Evolutionary conservation across 2,888 invertebrate species (phyloP), one percentile per base, ranked within the genome.

Genomic region (Cacoxenus indagator): DNA sequence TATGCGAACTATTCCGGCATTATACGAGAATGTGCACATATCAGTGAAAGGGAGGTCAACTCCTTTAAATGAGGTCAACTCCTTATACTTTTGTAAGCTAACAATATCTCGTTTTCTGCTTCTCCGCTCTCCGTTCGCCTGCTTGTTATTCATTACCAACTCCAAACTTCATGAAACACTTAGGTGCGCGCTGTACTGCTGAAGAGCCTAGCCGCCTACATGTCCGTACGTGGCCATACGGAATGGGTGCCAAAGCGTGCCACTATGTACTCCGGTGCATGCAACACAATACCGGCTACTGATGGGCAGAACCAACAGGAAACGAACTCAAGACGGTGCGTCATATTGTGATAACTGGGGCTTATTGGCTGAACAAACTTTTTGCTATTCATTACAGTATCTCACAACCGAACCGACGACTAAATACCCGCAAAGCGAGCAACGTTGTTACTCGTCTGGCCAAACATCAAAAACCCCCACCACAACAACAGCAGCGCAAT

Each of bases 131-230:
- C 37, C 19, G 19, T 19, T 9, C 19, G 48, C 6, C n/a, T 46
- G 48, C n/a, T 46, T 19, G n/a, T 1, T 19, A 19, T 46, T 11
- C 51, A 19, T 17, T 1, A 19, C 24, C 1, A 31, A 31, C 2
- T 8, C 17, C 27, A 59, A 11, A 1, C n/a, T 14, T 46, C 2
- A 4, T 31, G 9, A 31, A 8, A 31, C 31, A 57, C 64, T 2
- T 65, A 90, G 90, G 90, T 90, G 9, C 87, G 89, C 45, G 76
- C 88, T 17, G 90, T 88, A 45, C 78, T 90, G 70, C 82, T 88
- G 26, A 90, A 89, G 78, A 89, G 88, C 68, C 70, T 90, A 51
- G 82, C 87, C 22, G 87, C 89, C 24, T 89, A 88, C 72, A 86
- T 89, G 84, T 89, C 89, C 4, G 77, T 88, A 45, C 86, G 89